Base-by-base conservation (phyloP, 2,888 invertebrate genomes). In the Napeogenes inachia region DNA sequence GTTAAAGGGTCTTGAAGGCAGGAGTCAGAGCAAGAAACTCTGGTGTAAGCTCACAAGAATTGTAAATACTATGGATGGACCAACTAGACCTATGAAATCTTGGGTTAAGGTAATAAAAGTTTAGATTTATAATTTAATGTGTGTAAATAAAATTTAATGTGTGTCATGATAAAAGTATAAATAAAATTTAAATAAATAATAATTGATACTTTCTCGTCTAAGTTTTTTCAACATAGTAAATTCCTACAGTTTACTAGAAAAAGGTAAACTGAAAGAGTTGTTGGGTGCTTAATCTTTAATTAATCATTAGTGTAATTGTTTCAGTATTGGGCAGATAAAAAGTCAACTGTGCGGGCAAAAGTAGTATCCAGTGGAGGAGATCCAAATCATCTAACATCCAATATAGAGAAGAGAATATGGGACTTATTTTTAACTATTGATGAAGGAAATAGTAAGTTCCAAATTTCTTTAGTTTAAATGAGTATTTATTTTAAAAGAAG, bases 251-350 rank as follows among this genome's bases (percentile, higher is more conserved):
- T 2, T 38, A 38, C 3, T 38, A 38, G 38, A 38, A 38, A 38
- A 6, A 38, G 38, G 38, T 38, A 38, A 21, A 21, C 21, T 21
- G 21, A 21, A 21, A 21, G 21, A 21, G 21, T 21, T 21, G 21
- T 21, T 21, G 21, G 21, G 21, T 21, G 21, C 21, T 21, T 21
- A 21, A 21, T 21, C 21, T 21, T 21, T 21, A 21, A 21, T 21
- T 21, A 21, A 21, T 21, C 21, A 21, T 21, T 21, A 21, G 21
- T 60, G 46, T 47, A 33, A 61, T 59, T 65, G 65, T 81, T 78
- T 45, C 75, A 90, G 90, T 90, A 81, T 60, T 90, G 90, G 90
- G 88, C 89, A 4, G 90, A 90, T 65, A 90, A 90, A 67, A 90
- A 90, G 66, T 89, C 88, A 2, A 82, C 86, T 50, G 87, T 90